phyloP scores from a whole-genome alignment of 1,140 invertebrate species.

The Leptinotarsa defecta region DNA sequence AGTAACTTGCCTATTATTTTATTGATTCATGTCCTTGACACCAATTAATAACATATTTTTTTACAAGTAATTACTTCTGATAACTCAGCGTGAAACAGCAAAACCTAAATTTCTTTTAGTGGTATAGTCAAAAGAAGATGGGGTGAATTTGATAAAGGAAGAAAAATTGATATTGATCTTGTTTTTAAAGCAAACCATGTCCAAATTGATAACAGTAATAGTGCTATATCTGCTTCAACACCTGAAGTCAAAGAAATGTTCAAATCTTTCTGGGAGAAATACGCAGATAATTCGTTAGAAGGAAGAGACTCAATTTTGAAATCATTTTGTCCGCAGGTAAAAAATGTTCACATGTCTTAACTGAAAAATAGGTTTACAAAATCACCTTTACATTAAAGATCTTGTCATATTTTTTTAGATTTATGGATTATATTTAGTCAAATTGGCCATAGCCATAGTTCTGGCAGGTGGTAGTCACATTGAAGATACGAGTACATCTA shows the following conservation, averaged over 20 bases:
- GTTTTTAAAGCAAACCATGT: constrained; percentile 76
- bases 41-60: too few species aligned
- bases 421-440: constrained; percentile 85
- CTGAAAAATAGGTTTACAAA: too few species aligned
- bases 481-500: constrained; percentile 30
- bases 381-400: too few species aligned
- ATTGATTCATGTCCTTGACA: too few species aligned
- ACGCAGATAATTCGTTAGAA: constrained; percentile 66
- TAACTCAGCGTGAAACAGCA: too few species aligned
- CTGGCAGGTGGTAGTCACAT: constrained; percentile 66
- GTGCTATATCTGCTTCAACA: constrained; percentile 63
- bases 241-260: constrained; percentile 77
- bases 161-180: constrained; percentile 71
- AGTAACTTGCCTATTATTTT: background rate
- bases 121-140: constrained; percentile 78
- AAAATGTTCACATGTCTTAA: background rate
- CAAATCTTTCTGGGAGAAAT: constrained; percentile 73
- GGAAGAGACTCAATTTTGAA: constrained; percentile 79
- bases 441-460: constrained; percentile 78
- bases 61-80: too few species aligned
- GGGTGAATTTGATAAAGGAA: constrained; percentile 64
- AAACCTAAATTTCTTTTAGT: constrained; percentile 57
- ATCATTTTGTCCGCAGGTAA: constrained; percentile 78
- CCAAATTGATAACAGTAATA: constrained; percentile 73
- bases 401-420: constrained; percentile 61